Conservation (phyloP, 2,888 invertebrate genomes). For the Steromphala cineraria region DNA sequence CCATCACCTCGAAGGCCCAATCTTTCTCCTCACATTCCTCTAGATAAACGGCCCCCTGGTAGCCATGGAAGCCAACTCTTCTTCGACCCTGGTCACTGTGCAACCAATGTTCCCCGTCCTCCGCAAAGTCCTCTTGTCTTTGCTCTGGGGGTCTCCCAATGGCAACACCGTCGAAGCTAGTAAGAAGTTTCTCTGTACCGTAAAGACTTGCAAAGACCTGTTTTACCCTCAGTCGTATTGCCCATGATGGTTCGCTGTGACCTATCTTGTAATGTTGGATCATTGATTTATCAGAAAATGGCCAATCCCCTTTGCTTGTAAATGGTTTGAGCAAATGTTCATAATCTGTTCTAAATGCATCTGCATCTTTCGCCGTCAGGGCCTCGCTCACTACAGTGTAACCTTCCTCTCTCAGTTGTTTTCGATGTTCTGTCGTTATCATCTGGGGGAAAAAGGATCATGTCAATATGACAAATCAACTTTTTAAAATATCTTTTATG, state of each 20-base stretch:
- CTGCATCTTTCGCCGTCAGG: slow-evolving; percentile 47
- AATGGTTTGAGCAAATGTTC: slow-evolving; percentile 53
- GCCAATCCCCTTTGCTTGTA: slow-evolving; percentile 42
- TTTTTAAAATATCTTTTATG: too few species aligned
- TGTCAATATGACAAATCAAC: too few species aligned
- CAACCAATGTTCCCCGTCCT: slow-evolving; percentile 52
- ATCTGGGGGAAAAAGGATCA: too few species aligned
- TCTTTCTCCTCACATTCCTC: slow-evolving; percentile 38
- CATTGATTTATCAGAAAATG: slow-evolving; percentile 47
- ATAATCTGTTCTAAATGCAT: slow-evolving; percentile 45
- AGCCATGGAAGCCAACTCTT: too few species aligned
- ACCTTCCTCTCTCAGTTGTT: slow-evolving; percentile 46
- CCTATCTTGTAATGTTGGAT: slow-evolving; percentile 62
- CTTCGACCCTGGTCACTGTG: slow-evolving; percentile 63
- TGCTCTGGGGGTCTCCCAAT: slow-evolving; percentile 56
- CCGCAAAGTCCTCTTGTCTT: slow-evolving; percentile 46
- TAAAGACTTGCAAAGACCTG: slow-evolving; percentile 53
- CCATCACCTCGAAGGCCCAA: slow-evolving; percentile 48
- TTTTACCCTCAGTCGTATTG: slow-evolving; percentile 55
- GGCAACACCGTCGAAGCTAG: too few species aligned
- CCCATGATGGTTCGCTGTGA: slow-evolving; percentile 62
- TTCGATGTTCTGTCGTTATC: too few species aligned
- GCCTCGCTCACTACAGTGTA: slow-evolving; percentile 55
- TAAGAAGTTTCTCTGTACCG: too few species aligned
- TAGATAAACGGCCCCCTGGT: too few species aligned